Percentiles rank a stretch among this genome's conserved stretches.
Conservation (phyloP, 2,888 invertebrate genomes). For the Linnaemya vulpina region DNA sequence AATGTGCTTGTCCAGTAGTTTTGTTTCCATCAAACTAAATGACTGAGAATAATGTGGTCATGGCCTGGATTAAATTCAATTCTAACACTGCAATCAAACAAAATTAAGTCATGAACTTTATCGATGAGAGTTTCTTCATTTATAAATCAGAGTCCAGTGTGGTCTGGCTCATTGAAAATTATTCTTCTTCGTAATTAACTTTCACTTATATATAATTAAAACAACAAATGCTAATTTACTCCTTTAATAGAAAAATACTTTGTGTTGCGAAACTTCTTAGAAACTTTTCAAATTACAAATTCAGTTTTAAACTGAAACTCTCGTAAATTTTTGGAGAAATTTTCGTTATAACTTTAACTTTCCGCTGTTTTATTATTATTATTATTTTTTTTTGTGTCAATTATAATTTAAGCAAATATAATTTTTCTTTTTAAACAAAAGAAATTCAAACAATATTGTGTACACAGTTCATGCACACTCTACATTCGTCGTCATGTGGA, state of each 20-base stretch:
- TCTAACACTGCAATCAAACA: too few relatives aligned
- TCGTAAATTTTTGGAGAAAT: conserved; percentile 13
- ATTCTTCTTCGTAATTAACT: not conserved
- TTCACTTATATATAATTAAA: not conserved
- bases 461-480: not conserved
- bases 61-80: too few relatives aligned
- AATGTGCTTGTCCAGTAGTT: too few relatives aligned
- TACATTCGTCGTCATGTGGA: not conserved
- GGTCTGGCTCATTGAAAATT: too few relatives aligned
- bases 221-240: not conserved
- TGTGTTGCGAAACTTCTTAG: not conserved
- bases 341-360: not conserved
- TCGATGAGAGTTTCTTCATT: too few relatives aligned
- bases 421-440: conserved; percentile 25
- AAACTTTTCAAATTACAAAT: conserved; percentile 24
- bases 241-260: not conserved
- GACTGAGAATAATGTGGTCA: too few relatives aligned
- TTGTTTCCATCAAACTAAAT: too few relatives aligned
- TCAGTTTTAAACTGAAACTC: conserved; percentile 11
- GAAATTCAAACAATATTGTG: conserved; percentile 34
- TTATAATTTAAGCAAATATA: conserved; percentile 42
- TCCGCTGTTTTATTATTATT: not conserved
- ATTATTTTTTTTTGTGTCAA: conserved; percentile 46
- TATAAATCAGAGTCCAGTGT: too few relatives aligned
- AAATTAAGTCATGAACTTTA: too few relatives aligned